phyloP scores from a whole-genome alignment of 2,888 invertebrate genomes.

The Plebejus melissa region DNA sequence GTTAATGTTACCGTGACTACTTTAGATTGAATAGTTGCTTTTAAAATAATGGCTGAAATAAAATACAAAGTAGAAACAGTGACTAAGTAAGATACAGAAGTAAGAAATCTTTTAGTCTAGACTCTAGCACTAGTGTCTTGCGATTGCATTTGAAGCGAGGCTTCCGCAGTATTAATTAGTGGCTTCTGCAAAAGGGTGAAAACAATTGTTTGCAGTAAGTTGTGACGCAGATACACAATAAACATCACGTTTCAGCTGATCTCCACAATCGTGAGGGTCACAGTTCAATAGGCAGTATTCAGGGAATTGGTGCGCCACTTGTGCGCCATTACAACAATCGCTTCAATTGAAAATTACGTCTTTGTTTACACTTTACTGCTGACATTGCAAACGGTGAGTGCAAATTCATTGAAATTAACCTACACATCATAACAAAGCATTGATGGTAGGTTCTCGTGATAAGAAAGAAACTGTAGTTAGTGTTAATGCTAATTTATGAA shows the following conservation, averaged over 20 bases:
- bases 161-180: not conserved
- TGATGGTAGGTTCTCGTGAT: not conserved
- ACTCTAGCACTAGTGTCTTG: too few relatives aligned
- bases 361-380: conserved; percentile 37
- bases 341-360: conserved; percentile 46
- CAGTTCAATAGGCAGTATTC: conserved; percentile 47
- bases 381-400: not conserved
- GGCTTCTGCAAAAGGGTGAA: not conserved
- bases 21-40: not conserved
- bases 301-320: conserved; percentile 50
- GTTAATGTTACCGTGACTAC: not conserved
- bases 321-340: conserved; percentile 46
- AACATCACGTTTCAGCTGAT: conserved; percentile 36
- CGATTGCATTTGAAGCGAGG: not conserved
- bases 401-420: not conserved
- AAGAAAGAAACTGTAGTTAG: not conserved
- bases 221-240: conserved; percentile 44
- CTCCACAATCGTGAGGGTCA: conserved; percentile 32
- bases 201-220: conserved; percentile 36
- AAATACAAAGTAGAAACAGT: not conserved
- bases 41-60: not conserved
- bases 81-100: not conserved
- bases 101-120: not conserved
- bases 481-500: too few relatives aligned
- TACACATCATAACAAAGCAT: not conserved